Percentiles rank a stretch among this genome's conserved stretches.
Evolutionary conservation across 2,888 invertebrate species (phyloP).

Genomic region (Athripsodes cinereus): DNA sequence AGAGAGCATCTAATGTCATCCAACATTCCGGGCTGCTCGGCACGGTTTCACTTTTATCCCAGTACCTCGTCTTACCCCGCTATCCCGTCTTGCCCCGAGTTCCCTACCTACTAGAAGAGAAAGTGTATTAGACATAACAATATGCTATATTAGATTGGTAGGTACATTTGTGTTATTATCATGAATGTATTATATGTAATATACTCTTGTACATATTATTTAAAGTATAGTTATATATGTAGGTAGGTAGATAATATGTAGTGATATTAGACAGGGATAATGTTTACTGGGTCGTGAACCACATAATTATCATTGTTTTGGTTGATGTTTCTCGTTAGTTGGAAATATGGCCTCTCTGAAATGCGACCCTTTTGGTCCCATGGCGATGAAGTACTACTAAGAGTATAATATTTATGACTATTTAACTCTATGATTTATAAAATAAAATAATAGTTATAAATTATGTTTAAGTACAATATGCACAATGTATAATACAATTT

Average conservation of each 20-base stretch:
- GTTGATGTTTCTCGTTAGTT: constrained; percentile 18
- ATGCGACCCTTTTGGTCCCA: constrained; percentile 16
- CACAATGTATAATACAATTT: no score
- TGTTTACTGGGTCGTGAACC: constrained; percentile 14
- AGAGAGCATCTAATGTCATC: no score
- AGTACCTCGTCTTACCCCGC: no score
- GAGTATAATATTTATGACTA: constrained; percentile 12
- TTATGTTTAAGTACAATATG: neutral
- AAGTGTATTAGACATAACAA: no score
- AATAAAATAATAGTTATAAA: constrained; percentile 5
- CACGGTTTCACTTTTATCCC: no score
- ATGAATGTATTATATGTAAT: no score
- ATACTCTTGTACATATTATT: neutral
- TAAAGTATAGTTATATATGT: neutral
- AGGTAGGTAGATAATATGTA: neutral
- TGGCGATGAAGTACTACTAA: constrained; percentile 7
- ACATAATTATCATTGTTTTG: constrained; percentile 23
- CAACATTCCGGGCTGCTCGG: no score
- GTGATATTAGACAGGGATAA: constrained; percentile 1
- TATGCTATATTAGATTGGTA: no score
- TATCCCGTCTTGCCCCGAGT: no score
- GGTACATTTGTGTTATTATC: no score
- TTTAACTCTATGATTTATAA: constrained; percentile 13
- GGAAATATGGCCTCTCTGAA: constrained; percentile 20
- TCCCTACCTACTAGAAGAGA: no score